Percentiles rank a stretch among this genome's conserved stretches.
phyloP scores from a whole-genome alignment of 2,797 vertebrate species.

The Ataeniobius toweri region DNA sequence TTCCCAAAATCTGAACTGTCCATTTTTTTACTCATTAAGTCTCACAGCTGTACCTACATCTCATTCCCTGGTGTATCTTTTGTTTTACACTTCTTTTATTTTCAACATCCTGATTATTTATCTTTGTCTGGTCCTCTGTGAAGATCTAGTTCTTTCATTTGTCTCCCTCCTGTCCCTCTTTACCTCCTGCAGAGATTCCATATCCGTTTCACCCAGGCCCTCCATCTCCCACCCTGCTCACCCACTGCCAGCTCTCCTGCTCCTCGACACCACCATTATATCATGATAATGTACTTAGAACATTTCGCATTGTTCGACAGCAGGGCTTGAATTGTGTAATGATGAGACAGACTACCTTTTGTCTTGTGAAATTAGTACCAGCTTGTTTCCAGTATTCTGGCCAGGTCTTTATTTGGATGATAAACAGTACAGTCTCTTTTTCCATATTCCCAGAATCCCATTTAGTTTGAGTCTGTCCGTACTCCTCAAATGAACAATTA shows the following conservation, averaged over 20 bases:
- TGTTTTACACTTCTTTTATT: conserved; percentile 4
- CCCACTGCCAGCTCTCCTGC: conserved; percentile 30
- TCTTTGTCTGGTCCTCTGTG: conserved; percentile 15
- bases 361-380: conserved; percentile 76
- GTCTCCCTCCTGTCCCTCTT: conserved; percentile 12
- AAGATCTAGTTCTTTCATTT: conserved; percentile 14
- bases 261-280: conserved; percentile 59
- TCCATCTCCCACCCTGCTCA: conserved; percentile 22
- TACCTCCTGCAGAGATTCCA: conserved; percentile 24
- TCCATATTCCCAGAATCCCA: conserved; percentile 52
- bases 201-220: conserved; percentile 43
- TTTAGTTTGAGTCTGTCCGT: conserved; percentile 40
- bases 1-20: conserved; percentile 7
- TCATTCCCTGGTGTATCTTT: conserved; percentile 11
- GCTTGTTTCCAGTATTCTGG: conserved; percentile 67
- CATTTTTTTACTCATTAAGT: conserved; percentile 15
- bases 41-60: conserved; percentile 6
- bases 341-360: conserved; percentile 78
- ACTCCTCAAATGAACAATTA: conserved; percentile 49
- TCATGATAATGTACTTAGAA: conserved; percentile 55
- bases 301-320: conserved; percentile 34
- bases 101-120: not conserved
- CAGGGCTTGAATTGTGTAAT: conserved; percentile 41
- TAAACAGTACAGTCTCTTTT: conserved; percentile 57
- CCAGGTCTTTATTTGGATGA: conserved; percentile 63